phyloP scores from a whole-genome alignment of 2,113 vertebrate genomes.

The Platycercus adscitus region DNA sequence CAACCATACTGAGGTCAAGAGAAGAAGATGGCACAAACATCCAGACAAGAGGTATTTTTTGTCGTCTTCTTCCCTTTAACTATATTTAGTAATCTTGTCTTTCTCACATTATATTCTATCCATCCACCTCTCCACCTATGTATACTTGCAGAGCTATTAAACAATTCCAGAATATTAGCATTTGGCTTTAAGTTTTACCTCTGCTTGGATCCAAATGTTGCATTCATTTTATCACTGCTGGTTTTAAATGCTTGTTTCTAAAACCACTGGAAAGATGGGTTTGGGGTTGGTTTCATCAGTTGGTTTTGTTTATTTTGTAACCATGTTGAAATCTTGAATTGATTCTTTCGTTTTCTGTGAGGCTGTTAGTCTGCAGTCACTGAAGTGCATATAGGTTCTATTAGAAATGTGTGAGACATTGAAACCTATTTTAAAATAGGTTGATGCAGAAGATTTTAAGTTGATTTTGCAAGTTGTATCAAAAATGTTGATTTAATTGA shows the following conservation, averaged over 20 bases:
- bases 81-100: neutral
- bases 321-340: neutral
- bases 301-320: neutral
- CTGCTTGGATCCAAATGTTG: neutral
- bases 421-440: neutral
- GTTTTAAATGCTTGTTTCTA: neutral
- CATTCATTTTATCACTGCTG: neutral
- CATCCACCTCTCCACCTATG: neutral
- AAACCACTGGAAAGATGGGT: neutral
- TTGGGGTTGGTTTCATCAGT: neutral
- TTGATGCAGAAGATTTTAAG: neutral
- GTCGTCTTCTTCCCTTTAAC: neutral
- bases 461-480: neutral
- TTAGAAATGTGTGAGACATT: neutral
- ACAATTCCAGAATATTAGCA: neutral
- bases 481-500: neutral
- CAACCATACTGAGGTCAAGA: constrained; percentile 79
- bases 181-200: neutral
- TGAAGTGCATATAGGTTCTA: neutral
- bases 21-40: constrained; percentile 46
- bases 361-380: neutral
- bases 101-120: neutral
- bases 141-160: neutral
- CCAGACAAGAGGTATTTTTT: constrained; percentile 79
- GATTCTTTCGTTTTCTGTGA: neutral